Base-by-base conservation (phyloP, 2,797 vertebrate species). In the Astyanax mexicanus region DNA sequence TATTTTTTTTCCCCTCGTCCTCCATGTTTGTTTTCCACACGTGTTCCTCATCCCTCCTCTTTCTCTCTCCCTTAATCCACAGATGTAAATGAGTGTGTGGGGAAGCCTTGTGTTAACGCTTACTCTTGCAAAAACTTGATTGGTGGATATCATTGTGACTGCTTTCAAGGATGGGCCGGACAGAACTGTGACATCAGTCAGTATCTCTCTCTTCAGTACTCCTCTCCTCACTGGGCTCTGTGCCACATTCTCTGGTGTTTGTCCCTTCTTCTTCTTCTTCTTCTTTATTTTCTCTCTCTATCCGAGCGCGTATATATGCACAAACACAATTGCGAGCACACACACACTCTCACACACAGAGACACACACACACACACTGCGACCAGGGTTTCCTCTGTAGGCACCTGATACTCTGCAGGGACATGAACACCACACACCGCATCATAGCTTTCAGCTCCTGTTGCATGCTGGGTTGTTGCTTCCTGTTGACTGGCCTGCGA, bases 51-150 rank as follows among this genome's bases (percentile, higher is more conserved):
- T 68, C 67, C 52, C 37, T 69, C 32, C 38, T n/a, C 23, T 80
- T 82, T 89, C 80, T 88, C 13, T 88, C 55, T 90, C 84, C 79
- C 87, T 91, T 71, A 84, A 81, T 91, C 88, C 70, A 93, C 97
- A 99, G 98, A 99, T 97, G 94, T 94, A 90, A 97, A 99, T 95
- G 96, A 99, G 90, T 99, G 97, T 87, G 89, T 94, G 86, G 93
- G 91, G 89, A 95, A 92, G 80, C 96, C 96, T 91, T 99, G 98
- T 89, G 90, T 93, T 91, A 95, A 98, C 84, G 96, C 97, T 95
- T 84, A 92, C 85, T 95, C 93, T 94, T 99, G 98, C 97, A 99
- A 98, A 98, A 98, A 99, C 95, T 92, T 98, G 93, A 98, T 99
- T 95, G 97, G 98, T 90, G 95, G 96, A 95, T 99, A 98, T 98